Conservation (phyloP, 2,797 vertebrate species). For the Chromis chromis region DNA sequence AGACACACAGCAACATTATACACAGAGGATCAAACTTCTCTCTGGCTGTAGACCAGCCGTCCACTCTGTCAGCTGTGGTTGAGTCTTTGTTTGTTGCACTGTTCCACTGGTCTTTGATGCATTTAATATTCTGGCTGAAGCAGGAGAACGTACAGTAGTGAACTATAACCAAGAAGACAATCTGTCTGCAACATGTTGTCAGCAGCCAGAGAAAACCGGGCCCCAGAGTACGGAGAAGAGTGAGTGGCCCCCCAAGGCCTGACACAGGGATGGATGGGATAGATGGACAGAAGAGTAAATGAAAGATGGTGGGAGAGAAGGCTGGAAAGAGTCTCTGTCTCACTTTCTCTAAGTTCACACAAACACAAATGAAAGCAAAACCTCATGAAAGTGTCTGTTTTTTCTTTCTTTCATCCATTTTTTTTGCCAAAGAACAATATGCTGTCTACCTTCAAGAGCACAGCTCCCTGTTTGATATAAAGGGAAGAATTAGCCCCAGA, state of each 20-base stretch:
- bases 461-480: conserved; percentile 38
- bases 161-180: conserved; percentile 74
- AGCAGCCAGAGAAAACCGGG: conserved; percentile 51
- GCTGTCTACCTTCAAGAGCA: conserved; percentile 56
- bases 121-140: conserved; percentile 80
- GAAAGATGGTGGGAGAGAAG: conserved; percentile 43
- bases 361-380: conserved; percentile 62
- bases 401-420: conserved; percentile 43
- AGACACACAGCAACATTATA: conserved; percentile 71
- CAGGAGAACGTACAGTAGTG: conserved; percentile 79
- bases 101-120: conserved; percentile 82
- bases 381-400: conserved; percentile 56
- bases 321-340: conserved; percentile 31
- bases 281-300: conserved; percentile 51
- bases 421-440: conserved; percentile 52
- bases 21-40: conserved; percentile 79
- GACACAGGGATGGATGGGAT: conserved; percentile 47
- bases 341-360: conserved; percentile 45
- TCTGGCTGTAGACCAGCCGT: conserved; percentile 76
- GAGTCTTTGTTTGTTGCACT: conserved; percentile 83
- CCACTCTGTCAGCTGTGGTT: conserved; percentile 83
- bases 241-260: conserved; percentile 38
- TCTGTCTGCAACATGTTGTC: conserved; percentile 84
- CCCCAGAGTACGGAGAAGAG: conserved; percentile 43
- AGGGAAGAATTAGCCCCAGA: conserved; percentile 56